Conservation (phyloP, 2,113 vertebrate species). For the Pangasianodon hypophthalmus region DNA sequence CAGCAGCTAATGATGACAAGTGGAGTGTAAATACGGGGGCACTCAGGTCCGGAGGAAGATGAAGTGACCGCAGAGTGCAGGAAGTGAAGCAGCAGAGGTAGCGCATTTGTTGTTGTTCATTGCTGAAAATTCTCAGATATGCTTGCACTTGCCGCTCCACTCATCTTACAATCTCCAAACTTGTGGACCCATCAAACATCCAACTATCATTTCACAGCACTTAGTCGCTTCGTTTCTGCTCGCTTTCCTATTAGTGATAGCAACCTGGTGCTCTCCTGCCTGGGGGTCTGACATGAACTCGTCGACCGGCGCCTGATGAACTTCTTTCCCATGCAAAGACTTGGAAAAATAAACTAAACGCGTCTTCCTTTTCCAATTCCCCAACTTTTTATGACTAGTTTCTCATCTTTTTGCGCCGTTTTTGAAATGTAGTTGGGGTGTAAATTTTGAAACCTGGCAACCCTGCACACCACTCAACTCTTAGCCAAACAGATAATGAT, state of each 20-base stretch:
- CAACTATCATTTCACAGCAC: not conserved
- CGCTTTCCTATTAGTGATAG: not conserved
- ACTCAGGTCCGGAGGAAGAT: not conserved
- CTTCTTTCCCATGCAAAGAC: not conserved
- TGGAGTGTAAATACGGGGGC: constrained; percentile 24
- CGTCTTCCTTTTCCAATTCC: not conserved
- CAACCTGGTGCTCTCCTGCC: not conserved
- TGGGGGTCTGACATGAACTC: no score
- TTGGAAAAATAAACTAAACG: not conserved
- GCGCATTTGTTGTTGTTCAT: not conserved
- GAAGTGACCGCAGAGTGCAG: not conserved
- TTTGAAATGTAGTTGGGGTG: not conserved
- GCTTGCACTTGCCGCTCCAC: not conserved
- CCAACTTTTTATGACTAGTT: not conserved
- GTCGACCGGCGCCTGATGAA: not conserved
- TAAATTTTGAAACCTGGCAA: not conserved
- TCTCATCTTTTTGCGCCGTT: not conserved
- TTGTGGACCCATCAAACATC: not conserved
- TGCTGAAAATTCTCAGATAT: not conserved
- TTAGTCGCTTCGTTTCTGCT: not conserved
- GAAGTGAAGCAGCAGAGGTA: not conserved
- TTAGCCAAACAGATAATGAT: not conserved
- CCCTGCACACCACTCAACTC: not conserved
- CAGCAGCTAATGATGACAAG: constrained; percentile 36
- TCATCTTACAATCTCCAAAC: not conserved